Evolutionary conservation across 2,797 vertebrate genomes (phyloP).

Genomic region (Urocyon cinereoargenteus): DNA sequence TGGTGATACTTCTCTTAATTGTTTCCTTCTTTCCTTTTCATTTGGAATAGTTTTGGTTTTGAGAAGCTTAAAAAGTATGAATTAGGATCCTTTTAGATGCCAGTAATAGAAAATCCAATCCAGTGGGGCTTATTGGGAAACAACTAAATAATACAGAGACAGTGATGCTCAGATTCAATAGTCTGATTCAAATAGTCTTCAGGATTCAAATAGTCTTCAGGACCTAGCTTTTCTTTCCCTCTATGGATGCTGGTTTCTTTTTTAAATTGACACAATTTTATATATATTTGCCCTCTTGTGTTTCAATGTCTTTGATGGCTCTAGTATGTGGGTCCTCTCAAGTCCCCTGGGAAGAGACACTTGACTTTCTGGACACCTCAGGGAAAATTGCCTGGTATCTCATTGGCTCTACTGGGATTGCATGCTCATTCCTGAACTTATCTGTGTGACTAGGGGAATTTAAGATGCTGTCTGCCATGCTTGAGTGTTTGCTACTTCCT

Average conservation of each 20-base stretch:
- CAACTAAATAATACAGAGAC: background rate
- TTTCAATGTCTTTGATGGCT: background rate
- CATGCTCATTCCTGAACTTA: background rate
- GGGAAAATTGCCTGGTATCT: background rate
- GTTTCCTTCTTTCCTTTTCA: background rate
- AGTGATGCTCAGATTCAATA: background rate
- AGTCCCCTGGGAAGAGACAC: background rate
- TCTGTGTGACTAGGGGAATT: background rate
- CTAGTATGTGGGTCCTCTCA: background rate
- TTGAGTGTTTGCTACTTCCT: background rate
- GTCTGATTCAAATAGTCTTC: background rate
- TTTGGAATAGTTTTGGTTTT: slow-evolving; percentile 52
- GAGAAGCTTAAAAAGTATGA: slow-evolving; percentile 1
- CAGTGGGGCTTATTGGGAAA: background rate
- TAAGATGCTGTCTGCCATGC: background rate
- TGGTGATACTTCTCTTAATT: background rate
- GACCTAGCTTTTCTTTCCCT: background rate
- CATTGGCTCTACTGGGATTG: background rate
- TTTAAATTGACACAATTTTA: background rate
- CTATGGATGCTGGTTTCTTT: background rate
- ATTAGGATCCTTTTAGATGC: background rate
- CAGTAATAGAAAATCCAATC: background rate
- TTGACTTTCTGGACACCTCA: background rate
- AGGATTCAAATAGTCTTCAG: background rate
- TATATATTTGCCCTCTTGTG: background rate